Evolutionary conservation across 2,888 invertebrate genomes (phyloP), one percentile per base, ranked within the genome.

Genomic region (Macrosiphum euphorbiae): DNA sequence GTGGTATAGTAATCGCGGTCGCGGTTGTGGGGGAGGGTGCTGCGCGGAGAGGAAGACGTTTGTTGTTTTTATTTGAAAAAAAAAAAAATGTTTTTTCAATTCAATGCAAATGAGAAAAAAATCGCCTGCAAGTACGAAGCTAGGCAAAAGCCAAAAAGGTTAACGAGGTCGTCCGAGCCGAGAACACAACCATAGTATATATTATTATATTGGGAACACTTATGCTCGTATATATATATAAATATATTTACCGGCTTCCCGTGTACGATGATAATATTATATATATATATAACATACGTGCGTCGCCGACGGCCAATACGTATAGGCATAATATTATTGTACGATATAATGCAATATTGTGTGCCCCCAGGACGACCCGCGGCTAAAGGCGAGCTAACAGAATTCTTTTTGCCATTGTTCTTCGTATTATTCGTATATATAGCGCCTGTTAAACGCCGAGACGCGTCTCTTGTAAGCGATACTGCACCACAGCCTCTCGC

Each of bases 51-150:
- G 58, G 20, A 28, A 52, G n/a, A 78, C 78, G 67, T 52, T 84
- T 47, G 61, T 28, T 35, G 78, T 35, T n/a, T 67, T 67, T 67
- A 8, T 78, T 78, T 35, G 16, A 20, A 67, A 13, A n/a, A n/a
- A 20, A 50, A 13, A 67, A 61, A 13, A 67, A 16, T 35, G 35
- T 78, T 78, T 78, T 92, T 78, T 67, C 88, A 50, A 92, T 92
- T 92, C 92, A 92, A 92, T 92, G 92, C 88, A 92, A 92, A 92
- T 92, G 61, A 92, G 87, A 58, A 44, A 50, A 44, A 85, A 61
- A 90, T 35, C 41, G 55, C 35, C 35, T 35, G 78, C 35, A 3
- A 41, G 61, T 35, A 78, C 35, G 58, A 10, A 67, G 24, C 78
- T 89, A 89, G 78, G 78, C 78, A 78, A 78, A 78, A 78, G 84